Conservation (phyloP, 2,113 vertebrate species). For the Phodopus roborovskii region DNA sequence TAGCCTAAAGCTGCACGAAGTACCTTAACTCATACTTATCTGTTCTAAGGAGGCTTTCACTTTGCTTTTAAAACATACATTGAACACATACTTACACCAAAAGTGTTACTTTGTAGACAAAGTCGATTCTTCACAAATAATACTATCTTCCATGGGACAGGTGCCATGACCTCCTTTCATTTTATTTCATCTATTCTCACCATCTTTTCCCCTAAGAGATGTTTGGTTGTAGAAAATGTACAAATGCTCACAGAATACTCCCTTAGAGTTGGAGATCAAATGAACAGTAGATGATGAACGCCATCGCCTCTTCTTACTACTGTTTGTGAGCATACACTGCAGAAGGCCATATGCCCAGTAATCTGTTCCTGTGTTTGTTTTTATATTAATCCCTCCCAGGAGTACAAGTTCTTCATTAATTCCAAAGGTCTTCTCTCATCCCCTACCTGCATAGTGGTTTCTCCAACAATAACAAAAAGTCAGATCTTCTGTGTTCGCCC, state of each 20-base stretch:
- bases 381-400: neutral
- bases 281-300: neutral
- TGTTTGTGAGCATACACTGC: neutral
- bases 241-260: neutral
- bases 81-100: conserved; percentile 2
- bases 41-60: neutral
- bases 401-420: neutral
- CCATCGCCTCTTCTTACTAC: neutral
- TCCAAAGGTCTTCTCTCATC: neutral
- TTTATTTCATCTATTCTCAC: neutral
- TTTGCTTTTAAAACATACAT: neutral
- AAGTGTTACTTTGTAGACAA: neutral
- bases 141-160: neutral
- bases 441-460: neutral
- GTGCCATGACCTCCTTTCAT: neutral
- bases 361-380: neutral
- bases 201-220: neutral
- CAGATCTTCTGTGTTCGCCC: neutral
- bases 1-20: neutral
- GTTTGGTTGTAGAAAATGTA: neutral
- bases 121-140: neutral
- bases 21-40: neutral
- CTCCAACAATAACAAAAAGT: neutral
- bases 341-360: neutral
- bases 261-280: neutral